Percentiles rank a stretch among this genome's conserved stretches.
Evolutionary conservation across 2,113 vertebrate species (phyloP).

Genomic region (Scopus umbretta): DNA sequence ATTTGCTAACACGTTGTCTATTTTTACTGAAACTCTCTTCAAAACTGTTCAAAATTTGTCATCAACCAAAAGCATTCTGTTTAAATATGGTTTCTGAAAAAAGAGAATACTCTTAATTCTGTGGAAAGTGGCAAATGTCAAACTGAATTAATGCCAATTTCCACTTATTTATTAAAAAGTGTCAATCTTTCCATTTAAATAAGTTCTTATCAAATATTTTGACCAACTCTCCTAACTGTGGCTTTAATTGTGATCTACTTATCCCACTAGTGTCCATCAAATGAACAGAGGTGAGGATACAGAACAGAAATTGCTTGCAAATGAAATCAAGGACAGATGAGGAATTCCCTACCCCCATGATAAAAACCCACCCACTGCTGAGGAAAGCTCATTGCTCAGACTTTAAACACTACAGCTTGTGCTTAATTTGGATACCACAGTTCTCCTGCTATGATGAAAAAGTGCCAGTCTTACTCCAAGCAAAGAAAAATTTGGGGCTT

Average conservation of each 20-base stretch:
- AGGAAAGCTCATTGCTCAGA: slow-evolving; percentile 20
- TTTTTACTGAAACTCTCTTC: neutral
- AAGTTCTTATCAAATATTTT: neutral
- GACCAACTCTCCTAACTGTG: neutral
- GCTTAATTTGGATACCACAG: neutral
- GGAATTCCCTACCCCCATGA: slow-evolving; percentile 3
- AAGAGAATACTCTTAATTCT: neutral
- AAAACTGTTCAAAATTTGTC: neutral
- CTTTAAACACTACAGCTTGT: slow-evolving; percentile 10
- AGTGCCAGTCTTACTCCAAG: slow-evolving; percentile 1
- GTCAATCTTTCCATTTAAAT: neutral
- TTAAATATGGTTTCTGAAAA: neutral
- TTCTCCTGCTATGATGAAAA: slow-evolving; percentile 2
- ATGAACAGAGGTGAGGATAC: neutral
- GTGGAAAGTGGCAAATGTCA: slow-evolving; percentile 11
- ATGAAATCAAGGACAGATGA: neutral
- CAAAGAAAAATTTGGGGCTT: neutral
- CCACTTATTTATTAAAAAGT: slow-evolving; percentile 3
- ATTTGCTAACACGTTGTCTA: neutral
- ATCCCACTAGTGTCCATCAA: neutral
- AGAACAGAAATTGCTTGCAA: neutral
- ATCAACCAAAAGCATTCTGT: neutral
- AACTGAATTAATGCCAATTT: neutral
- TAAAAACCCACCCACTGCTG: slow-evolving; percentile 8
- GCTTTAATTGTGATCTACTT: neutral